Evolutionary conservation across 2,888 invertebrate genomes (phyloP).

Genomic region (Psococerastis gibbosa): DNA sequence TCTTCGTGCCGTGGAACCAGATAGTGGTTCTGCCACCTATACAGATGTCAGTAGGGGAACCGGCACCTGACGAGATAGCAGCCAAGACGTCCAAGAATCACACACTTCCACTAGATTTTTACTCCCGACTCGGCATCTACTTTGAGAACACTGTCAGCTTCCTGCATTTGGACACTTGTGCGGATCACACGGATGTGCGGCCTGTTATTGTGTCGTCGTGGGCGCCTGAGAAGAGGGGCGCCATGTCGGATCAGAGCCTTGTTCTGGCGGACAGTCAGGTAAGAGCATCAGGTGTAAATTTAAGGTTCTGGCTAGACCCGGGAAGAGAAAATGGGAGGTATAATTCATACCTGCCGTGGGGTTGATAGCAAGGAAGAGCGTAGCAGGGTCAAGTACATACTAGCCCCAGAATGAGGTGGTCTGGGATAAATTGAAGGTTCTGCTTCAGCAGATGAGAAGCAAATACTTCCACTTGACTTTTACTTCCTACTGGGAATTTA

Average conservation of each 20-base stretch:
- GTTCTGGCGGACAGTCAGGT: conserved; percentile 86
- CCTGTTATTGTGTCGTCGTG: conserved; percentile 80
- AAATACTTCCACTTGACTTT: no score
- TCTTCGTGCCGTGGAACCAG: conserved; percentile 95
- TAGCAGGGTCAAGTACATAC: no score
- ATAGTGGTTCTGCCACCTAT: conserved; percentile 84
- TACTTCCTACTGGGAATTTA: no score
- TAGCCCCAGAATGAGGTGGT: no score
- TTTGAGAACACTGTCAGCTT: conserved; percentile 6
- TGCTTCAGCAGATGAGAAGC: no score
- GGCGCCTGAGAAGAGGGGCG: conserved; percentile 76
- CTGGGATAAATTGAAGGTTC: no score
- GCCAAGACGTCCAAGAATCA: conserved; percentile 22
- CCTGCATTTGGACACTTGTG: conserved; percentile 1
- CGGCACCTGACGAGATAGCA: conserved; percentile 27
- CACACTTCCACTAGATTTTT: conserved; percentile 7
- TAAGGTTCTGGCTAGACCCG: no score
- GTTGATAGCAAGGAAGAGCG: no score
- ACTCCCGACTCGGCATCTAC: neutral
- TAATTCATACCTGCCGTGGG: no score
- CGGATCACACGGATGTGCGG: conserved; percentile 40
- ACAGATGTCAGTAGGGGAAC: conserved; percentile 63
- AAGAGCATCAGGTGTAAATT: no score
- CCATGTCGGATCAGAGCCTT: conserved; percentile 58
- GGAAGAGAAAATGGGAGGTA: no score